phyloP scores from a whole-genome alignment of 2,113 vertebrate genomes.

The Diadophis punctatus region DNA sequence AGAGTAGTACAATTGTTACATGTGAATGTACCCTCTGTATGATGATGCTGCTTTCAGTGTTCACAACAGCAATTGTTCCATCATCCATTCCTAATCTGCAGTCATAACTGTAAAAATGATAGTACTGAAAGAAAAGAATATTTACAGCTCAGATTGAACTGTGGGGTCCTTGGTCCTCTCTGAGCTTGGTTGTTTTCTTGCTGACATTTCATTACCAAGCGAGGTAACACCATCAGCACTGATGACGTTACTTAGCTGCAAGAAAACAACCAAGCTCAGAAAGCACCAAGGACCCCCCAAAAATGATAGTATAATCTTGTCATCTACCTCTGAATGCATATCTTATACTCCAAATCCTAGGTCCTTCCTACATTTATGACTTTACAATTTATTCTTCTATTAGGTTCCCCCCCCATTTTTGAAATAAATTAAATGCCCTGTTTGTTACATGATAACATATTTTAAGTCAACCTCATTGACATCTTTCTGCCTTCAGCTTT shows the following conservation, averaged over 20 bases:
- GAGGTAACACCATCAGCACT: too few relatives aligned
- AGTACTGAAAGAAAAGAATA: too few relatives aligned
- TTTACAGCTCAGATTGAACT: too few relatives aligned
- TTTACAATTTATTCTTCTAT: conserved; percentile 1
- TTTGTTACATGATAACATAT: conserved; percentile 9
- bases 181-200: too few relatives aligned
- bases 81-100: conserved; percentile 16
- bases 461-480: not conserved
- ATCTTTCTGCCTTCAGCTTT: not conserved
- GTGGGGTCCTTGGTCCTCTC: too few relatives aligned
- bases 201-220: too few relatives aligned
- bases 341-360: conserved; percentile 6
- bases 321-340: conserved; percentile 47
- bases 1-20: not conserved
- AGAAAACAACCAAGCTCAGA: too few relatives aligned
- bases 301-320: conserved; percentile 28
- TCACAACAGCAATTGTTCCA: conserved; percentile 19
- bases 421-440: conserved; percentile 2
- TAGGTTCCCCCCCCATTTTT: not conserved
- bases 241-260: too few relatives aligned
- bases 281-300: too few relatives aligned
- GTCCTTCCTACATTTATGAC: conserved; percentile 3
- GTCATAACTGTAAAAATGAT: conserved; percentile 20
- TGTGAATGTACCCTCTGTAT: not conserved
- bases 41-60: not conserved